A percentile compares a stretch with the other conserved stretches of the same genome.
Evolutionary conservation across 2,113 vertebrate species (phyloP).

Genomic region (Aspidoscelis tigris): DNA sequence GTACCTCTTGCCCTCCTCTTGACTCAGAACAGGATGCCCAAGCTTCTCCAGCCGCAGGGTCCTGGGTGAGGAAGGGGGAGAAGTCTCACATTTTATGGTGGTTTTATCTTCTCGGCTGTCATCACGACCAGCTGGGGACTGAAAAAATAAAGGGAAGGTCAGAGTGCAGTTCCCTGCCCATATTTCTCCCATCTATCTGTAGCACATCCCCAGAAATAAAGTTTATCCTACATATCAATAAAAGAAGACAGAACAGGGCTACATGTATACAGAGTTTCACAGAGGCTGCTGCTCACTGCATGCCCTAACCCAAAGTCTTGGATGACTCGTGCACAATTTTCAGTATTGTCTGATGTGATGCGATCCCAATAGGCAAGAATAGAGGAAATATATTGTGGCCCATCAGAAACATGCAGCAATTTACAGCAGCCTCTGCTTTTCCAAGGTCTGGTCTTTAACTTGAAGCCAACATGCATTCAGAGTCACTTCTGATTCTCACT

Average conservation of each 20-base stretch:
- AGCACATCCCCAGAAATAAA: not conserved
- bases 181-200: not conserved
- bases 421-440: not conserved
- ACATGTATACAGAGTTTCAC: not conserved
- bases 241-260: constrained; percentile 18
- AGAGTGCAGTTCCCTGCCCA: constrained; percentile 52
- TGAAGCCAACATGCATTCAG: not conserved
- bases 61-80: constrained; percentile 93
- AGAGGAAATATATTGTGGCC: not conserved
- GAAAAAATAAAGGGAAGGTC: constrained; percentile 68
- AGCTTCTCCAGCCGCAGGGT: constrained; percentile 89
- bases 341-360: constrained; percentile 3
- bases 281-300: constrained; percentile 3
- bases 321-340: constrained; percentile 12
- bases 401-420: not conserved
- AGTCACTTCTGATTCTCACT: not conserved
- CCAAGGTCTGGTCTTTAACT: not conserved
- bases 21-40: constrained; percentile 88
- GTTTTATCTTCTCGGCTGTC: constrained; percentile 95
- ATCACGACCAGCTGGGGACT: constrained; percentile 89
- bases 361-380: constrained; percentile 11
- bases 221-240: constrained; percentile 9
- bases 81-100: constrained; percentile 97
- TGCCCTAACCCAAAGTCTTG: constrained; percentile 13
- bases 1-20: constrained; percentile 92